Percentiles rank a stretch among this genome's conserved stretches.
Conservation (phyloP, 2,797 vertebrate genomes). For the Falco rusticolus region DNA sequence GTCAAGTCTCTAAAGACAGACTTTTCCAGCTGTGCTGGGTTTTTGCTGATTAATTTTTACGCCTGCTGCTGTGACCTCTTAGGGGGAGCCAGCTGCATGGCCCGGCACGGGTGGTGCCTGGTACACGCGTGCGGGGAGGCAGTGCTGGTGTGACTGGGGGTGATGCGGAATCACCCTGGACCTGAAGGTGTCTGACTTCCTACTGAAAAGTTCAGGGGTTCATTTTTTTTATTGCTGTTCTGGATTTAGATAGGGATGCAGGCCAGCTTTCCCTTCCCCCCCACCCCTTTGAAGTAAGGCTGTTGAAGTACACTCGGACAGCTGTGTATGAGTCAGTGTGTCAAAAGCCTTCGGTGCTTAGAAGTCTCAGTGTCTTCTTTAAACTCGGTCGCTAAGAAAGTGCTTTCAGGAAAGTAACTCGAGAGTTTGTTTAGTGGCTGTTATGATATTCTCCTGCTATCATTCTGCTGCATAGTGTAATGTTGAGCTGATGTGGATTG, state of each 20-base stretch:
- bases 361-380: not conserved
- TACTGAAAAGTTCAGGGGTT: not conserved
- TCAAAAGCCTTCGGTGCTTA: not conserved
- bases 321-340: not conserved
- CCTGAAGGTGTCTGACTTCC: not conserved
- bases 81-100: not conserved
- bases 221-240: not conserved
- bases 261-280: not conserved
- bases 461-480: not conserved
- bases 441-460: fast-evolving
- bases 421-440: not conserved
- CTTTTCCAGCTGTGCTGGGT: not conserved
- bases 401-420: not conserved
- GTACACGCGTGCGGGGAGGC: not conserved
- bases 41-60: not conserved
- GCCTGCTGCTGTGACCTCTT: not conserved
- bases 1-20: not conserved
- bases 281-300: not conserved
- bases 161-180: not conserved
- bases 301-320: not conserved
- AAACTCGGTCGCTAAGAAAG: not conserved
- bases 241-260: not conserved
- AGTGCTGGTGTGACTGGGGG: not conserved
- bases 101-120: not conserved
- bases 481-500: not conserved